A percentile compares a stretch with the other conserved stretches of the same genome.
Conservation (phyloP, 1,140 invertebrate species). For the Colletes latitarsis region DNA sequence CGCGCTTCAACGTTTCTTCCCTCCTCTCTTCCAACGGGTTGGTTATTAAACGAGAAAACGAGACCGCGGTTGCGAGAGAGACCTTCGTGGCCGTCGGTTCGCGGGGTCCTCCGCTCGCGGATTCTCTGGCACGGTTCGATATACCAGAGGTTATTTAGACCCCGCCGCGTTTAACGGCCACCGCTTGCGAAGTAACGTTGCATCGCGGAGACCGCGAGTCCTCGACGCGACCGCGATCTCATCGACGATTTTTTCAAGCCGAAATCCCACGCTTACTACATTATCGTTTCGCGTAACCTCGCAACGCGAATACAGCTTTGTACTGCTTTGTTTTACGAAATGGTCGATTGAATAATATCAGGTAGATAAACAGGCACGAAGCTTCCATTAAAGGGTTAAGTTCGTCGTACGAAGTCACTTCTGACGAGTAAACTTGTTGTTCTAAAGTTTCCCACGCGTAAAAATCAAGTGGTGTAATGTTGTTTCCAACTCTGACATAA, state of each 20-base stretch:
- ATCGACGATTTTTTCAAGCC: constrained; percentile 36
- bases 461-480: too few species aligned
- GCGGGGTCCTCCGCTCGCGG: constrained; percentile 42
- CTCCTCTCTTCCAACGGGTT: not conserved
- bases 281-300: too few species aligned
- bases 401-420: too few species aligned
- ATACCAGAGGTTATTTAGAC: constrained; percentile 55
- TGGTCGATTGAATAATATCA: too few species aligned
- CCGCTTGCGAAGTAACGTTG: constrained; percentile 32
- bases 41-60: constrained; percentile 57
- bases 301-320: too few species aligned
- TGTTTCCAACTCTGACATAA: too few species aligned
- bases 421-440: too few species aligned
- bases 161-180: constrained; percentile 1
- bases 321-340: too few species aligned
- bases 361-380: too few species aligned
- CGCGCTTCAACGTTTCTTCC: constrained; percentile 1
- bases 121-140: constrained; percentile 52
- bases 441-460: too few species aligned
- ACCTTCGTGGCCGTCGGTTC: constrained; percentile 17
- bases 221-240: constrained; percentile 21
- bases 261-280: constrained; percentile 7
- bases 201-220: not conserved
- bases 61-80: constrained; percentile 40
- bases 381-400: too few species aligned